A percentile compares a stretch with the other conserved stretches of the same genome.
These are phyloP conservation scores for Gallinago solitaria DNA, from an alignment of 2,797 vertebrate genomes.

Conservation along the genomic window DNA sequence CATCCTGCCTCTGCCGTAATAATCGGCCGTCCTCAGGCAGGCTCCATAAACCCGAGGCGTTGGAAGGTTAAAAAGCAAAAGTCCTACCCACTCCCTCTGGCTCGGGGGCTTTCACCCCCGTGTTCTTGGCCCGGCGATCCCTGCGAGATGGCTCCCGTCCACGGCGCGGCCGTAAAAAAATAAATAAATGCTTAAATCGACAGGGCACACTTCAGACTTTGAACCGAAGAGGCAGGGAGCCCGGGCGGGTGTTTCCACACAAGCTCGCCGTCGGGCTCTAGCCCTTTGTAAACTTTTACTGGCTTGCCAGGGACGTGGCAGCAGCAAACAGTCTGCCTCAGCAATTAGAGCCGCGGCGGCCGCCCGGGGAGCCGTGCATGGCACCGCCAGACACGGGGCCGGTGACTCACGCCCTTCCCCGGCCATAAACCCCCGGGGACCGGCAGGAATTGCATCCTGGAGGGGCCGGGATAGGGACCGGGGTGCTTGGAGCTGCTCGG, in stretches of 20 bases:
- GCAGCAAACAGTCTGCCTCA: conserved; percentile 67
- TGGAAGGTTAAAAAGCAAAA: conserved; percentile 37
- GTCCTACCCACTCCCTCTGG: background rate
- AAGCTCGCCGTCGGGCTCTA: conserved; percentile 46
- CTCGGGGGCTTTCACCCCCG: conserved; percentile 1
- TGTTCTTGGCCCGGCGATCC: background rate
- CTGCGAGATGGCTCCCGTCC: background rate
- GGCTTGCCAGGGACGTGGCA: conserved; percentile 55
- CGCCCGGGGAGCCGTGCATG: conserved; percentile 19
- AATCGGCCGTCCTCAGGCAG: background rate
- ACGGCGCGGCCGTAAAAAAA: background rate
- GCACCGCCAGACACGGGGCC: conserved; percentile 60
- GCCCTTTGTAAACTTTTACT: conserved; percentile 66
- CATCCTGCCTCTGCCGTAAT: rapidly evolving
- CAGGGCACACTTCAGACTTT: conserved; percentile 69
- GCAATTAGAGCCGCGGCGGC: conserved; percentile 46
- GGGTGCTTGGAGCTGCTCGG: background rate
- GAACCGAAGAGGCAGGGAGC: conserved; percentile 20
- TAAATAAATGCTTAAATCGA: conserved; percentile 7
- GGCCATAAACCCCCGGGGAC: conserved; percentile 62
- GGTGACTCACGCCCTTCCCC: conserved; percentile 53
- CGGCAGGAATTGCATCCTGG: conserved; percentile 17
- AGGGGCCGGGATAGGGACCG: rapidly evolving
- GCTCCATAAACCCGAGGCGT: rapidly evolving
- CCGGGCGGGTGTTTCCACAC: conserved; percentile 49